Conservation (phyloP, 2,113 vertebrate species). For the Canis aureus region DNA sequence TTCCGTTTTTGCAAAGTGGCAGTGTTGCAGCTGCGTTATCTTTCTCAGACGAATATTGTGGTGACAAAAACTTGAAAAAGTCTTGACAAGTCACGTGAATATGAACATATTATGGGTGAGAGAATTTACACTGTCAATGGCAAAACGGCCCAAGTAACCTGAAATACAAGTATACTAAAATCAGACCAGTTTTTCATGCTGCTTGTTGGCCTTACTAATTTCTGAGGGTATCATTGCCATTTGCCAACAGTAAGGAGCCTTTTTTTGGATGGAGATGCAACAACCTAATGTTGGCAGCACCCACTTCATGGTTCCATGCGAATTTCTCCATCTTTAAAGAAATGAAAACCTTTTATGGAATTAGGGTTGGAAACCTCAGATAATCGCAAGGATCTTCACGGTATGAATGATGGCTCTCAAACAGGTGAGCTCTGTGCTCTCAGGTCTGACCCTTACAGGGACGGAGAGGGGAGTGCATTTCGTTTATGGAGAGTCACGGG, state of each 20-base stretch:
- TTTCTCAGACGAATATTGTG: neutral
- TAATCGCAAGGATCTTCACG: neutral
- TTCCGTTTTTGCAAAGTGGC: conserved; percentile 26
- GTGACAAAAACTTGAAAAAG: neutral
- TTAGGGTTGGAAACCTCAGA: conserved; percentile 37
- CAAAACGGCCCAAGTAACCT: conserved; percentile 30
- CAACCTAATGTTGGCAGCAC: neutral
- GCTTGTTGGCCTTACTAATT: conserved; percentile 50
- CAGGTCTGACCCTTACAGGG: neutral
- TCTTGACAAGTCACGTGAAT: neutral
- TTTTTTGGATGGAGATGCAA: neutral
- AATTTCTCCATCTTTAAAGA: conserved; percentile 5
- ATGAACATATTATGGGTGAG: neutral
- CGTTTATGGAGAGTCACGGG: conserved; percentile 19
- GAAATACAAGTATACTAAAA: conserved; percentile 51
- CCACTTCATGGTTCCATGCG: neutral
- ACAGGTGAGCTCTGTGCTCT: neutral
- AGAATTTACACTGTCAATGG: conserved; percentile 34
- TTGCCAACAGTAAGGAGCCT: neutral
- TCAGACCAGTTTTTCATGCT: neutral
- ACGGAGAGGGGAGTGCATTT: neutral
- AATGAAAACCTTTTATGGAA: conserved; percentile 2
- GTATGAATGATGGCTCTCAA: neutral
- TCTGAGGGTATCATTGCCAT: conserved; percentile 21
- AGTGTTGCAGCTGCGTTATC: neutral